Percentiles rank a stretch among this genome's conserved stretches.
Conservation (phyloP, 2,113 vertebrate species). For the Axis porcinus region DNA sequence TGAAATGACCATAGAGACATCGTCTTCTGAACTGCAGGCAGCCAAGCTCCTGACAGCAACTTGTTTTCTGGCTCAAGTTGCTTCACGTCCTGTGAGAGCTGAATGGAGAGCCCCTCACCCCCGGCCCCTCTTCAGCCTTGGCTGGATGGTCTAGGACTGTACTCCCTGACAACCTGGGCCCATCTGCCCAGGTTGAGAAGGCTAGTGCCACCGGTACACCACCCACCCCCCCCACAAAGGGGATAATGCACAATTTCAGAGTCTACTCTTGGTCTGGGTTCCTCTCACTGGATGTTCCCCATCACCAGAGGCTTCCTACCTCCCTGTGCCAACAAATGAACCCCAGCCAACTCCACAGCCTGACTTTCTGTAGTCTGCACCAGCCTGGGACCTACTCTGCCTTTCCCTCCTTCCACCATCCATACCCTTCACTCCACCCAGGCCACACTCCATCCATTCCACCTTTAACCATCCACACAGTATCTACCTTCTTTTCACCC, state of each 20-base stretch:
- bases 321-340: not conserved
- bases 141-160: too few species aligned
- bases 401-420: rapidly evolving
- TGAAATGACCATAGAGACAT: not conserved
- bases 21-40: not conserved
- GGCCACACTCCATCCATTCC: not conserved
- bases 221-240: not conserved
- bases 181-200: not conserved
- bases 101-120: not conserved
- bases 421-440: not conserved
- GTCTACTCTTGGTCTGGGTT: rapidly evolving
- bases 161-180: not conserved
- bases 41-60: not conserved
- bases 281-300: too few species aligned
- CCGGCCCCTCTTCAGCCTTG: not conserved
- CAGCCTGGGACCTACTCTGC: rapidly evolving
- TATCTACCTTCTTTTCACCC: not conserved
- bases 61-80: not conserved
- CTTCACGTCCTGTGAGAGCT: rapidly evolving
- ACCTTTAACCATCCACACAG: rapidly evolving
- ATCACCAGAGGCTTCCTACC: not conserved
- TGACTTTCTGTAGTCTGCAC: not conserved
- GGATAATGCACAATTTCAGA: rapidly evolving
- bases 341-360: not conserved
- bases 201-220: too few species aligned